Conservation (phyloP, 2,113 vertebrate genomes). For the Elachura formosa region DNA sequence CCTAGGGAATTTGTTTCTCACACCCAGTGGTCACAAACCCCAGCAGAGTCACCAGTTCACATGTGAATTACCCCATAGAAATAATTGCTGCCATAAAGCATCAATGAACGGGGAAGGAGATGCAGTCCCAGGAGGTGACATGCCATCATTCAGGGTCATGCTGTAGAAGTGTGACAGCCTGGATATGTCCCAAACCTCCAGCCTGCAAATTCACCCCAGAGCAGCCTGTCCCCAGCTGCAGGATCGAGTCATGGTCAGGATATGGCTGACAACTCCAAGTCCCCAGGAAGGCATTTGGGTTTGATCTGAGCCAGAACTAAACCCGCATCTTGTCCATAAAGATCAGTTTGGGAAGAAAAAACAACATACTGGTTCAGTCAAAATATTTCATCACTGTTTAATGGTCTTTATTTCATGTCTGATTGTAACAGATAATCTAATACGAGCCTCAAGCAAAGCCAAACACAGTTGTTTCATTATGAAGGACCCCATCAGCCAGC, state of each 20-base stretch:
- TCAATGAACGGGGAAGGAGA: background rate
- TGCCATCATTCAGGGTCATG: background rate
- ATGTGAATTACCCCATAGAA: background rate
- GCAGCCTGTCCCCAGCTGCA: background rate
- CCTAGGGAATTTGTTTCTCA: background rate
- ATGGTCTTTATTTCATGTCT: background rate
- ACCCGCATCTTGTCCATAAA: slow-evolving; percentile 1
- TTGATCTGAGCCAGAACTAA: slow-evolving; percentile 21
- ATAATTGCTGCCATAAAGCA: background rate
- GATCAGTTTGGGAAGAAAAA: background rate
- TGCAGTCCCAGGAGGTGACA: background rate
- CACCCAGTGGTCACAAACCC: rapidly evolving
- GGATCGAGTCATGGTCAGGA: rapidly evolving
- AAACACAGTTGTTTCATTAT: slow-evolving; percentile 25
- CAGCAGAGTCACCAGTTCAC: background rate
- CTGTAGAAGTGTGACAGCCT: background rate
- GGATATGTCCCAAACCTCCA: background rate
- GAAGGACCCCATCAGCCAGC: background rate
- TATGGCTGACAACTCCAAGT: background rate
- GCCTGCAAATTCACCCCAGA: background rate
- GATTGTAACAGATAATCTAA: slow-evolving; percentile 36
- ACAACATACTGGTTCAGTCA: slow-evolving; percentile 34
- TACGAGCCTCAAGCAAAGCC: slow-evolving; percentile 1
- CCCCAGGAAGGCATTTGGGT: background rate
- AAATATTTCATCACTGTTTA: slow-evolving; percentile 31